Evolutionary conservation across 2,113 vertebrate species (phyloP), one percentile per base, ranked within the genome.

Genomic region (Speoplatyrhinus poulsoni): DNA sequence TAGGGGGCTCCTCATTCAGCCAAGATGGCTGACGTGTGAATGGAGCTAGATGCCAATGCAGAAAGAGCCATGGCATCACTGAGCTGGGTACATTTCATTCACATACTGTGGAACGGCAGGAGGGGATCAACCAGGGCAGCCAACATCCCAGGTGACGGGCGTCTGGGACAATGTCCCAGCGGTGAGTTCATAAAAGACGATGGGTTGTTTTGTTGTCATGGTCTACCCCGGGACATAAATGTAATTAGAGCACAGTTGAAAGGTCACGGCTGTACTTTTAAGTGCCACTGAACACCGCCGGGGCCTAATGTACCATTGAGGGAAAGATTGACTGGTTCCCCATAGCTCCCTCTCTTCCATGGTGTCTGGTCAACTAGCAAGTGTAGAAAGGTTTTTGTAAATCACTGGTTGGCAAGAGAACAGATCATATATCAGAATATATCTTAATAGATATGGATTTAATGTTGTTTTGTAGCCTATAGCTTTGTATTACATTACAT

Each of bases 221-320:
- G 86, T 77, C 78, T 72, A 83, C 80, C 82, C 88, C 84, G 66
- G 82, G 88, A 91, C 88, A 91, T 84, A 81, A 87, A 91, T 90
- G 88, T 87, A 91, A 91, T 91, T 91, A 91, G 90, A 91, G 68
- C 82, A 79, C 87, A 88, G 87, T 84, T 85, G 86, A 91, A 90
- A 91, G 88, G 89, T 90, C 86, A 87, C 62, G 67, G 48, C 82
- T 80, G 73, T 63, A 76, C 79, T 85, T 82, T 72, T 54, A 83
- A 85, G 87, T 74, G 76, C 66, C 81, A 80, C 65, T 60, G 74
- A 81, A 87, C 73, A 60, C 83, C 75, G 79, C 78, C 36, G 86
- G 80, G 68, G 77, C 67, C 64, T 80, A 76, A 85, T 87, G 85
- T 86, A 82, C 78, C 74, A 80, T 81, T 81, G 74, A 84, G 67